These are phyloP conservation scores for Tiaroga cobitis DNA, from an alignment of 2,797 vertebrate species.

Conservation along the genomic window DNA sequence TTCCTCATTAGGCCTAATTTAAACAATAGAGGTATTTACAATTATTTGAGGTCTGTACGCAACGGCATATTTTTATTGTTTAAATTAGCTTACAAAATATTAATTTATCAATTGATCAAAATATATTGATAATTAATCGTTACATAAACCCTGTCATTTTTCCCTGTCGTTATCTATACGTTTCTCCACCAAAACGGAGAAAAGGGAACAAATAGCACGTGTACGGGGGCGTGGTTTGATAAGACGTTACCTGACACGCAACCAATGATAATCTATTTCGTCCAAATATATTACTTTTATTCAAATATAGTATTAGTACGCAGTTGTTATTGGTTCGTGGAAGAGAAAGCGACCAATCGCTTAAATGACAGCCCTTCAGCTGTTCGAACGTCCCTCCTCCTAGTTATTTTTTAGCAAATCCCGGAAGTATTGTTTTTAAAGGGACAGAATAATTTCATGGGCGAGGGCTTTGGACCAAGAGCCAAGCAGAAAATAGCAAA, in stretches of 20 bases:
- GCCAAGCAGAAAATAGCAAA: slow-evolving; percentile 70
- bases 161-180: slow-evolving; percentile 3
- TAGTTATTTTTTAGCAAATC: slow-evolving; percentile 61
- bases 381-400: slow-evolving; percentile 69
- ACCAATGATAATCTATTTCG: slow-evolving; percentile 65
- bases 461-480: slow-evolving; percentile 64
- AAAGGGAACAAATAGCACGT: slow-evolving; percentile 77
- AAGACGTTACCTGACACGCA: slow-evolving; percentile 36
- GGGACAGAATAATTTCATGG: slow-evolving; percentile 69
- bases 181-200: slow-evolving; percentile 31
- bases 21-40: neutral
- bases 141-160: neutral
- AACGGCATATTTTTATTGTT: neutral
- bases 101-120: neutral
- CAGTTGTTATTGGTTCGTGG: slow-evolving; percentile 62
- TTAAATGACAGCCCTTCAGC: slow-evolving; percentile 77
- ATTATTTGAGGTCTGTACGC: neutral
- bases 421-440: slow-evolving; percentile 83
- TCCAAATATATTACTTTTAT: slow-evolving; percentile 67
- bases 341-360: slow-evolving; percentile 68
- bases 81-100: neutral
- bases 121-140: neutral
- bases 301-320: neutral
- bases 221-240: slow-evolving; percentile 74
- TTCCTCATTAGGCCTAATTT: neutral